Conservation (phyloP, 2,113 vertebrate genomes). For the Aepyceros melampus region DNA sequence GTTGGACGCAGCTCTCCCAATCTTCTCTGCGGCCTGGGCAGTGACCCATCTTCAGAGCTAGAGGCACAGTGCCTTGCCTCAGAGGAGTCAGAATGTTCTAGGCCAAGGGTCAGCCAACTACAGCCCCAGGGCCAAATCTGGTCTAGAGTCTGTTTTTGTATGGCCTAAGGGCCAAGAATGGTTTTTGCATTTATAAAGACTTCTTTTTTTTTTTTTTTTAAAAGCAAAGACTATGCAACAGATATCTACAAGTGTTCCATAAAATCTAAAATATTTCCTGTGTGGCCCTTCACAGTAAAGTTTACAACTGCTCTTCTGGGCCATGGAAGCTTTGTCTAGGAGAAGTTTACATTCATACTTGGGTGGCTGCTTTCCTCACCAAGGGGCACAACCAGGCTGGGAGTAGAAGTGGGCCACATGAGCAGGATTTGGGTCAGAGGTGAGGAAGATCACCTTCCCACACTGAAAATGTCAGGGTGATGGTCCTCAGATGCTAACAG, state of each 20-base stretch:
- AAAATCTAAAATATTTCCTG: not conserved
- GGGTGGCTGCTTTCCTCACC: not conserved
- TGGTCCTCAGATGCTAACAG: not conserved
- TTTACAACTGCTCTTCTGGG: not conserved
- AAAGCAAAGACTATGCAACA: not conserved
- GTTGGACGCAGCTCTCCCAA: not conserved
- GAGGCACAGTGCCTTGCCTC: not conserved
- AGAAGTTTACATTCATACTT: not conserved
- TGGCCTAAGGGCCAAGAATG: not conserved
- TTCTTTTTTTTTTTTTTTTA: not conserved
- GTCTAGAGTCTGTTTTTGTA: not conserved
- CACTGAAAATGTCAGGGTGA: not conserved
- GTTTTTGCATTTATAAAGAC: not conserved
- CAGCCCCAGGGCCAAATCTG: not conserved
- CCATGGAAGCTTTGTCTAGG: not conserved
- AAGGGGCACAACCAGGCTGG: not conserved
- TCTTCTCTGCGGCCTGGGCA: not conserved
- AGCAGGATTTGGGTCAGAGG: not conserved
- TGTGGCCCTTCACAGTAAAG: not conserved
- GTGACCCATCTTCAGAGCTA: not conserved
- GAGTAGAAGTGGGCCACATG: not conserved
- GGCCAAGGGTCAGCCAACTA: not conserved
- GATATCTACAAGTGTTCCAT: not conserved
- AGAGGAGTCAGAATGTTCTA: not conserved
- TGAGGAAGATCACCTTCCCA: not conserved